Percentiles rank a stretch among this genome's conserved stretches.
These are phyloP conservation scores for Amniataba percoides DNA, from an alignment of 2,797 vertebrate genomes.

Conservation along the genomic window DNA sequence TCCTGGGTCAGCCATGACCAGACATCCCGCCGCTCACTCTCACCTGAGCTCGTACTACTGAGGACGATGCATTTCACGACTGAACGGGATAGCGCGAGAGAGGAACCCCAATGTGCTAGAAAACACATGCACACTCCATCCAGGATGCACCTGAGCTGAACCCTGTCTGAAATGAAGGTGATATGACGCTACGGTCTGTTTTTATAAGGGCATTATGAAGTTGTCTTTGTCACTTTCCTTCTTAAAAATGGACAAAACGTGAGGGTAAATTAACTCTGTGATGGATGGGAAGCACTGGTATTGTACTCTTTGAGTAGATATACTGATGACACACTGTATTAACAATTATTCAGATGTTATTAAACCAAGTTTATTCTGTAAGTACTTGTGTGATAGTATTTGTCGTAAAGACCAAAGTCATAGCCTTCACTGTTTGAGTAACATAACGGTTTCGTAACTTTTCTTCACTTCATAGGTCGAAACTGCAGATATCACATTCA, in stretches of 20 bases:
- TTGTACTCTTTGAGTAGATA: conserved; percentile 45
- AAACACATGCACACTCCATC: conserved; percentile 13
- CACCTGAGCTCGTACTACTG: conserved; percentile 87
- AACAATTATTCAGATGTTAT: conserved; percentile 52
- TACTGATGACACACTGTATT: conserved; percentile 61
- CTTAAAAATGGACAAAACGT: conserved; percentile 28
- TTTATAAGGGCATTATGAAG: conserved; percentile 56
- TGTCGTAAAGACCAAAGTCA: conserved; percentile 48
- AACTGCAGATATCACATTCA: conserved; percentile 58
- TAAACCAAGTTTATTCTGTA: conserved; percentile 70
- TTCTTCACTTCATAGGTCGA: conserved; percentile 35
- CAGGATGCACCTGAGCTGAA: conserved; percentile 59
- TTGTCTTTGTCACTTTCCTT: conserved; percentile 30
- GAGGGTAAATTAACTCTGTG: conserved; percentile 33
- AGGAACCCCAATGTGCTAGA: conserved; percentile 20
- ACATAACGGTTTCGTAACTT: conserved; percentile 25
- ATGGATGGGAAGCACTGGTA: conserved; percentile 17
- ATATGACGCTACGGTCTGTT: conserved; percentile 59
- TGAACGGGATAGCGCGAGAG: conserved; percentile 10
- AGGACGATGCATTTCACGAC: conserved; percentile 38
- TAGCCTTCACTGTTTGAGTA: conserved; percentile 37
- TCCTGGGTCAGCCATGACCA: conserved; percentile 81
- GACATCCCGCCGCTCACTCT: conserved; percentile 84
- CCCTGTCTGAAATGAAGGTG: conserved; percentile 62
- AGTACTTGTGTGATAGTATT: conserved; percentile 63